Evolutionary conservation across 2,888 invertebrate species (phyloP), one percentile per base, ranked within the genome.

Genomic region (Ectropis crepuscularia): DNA sequence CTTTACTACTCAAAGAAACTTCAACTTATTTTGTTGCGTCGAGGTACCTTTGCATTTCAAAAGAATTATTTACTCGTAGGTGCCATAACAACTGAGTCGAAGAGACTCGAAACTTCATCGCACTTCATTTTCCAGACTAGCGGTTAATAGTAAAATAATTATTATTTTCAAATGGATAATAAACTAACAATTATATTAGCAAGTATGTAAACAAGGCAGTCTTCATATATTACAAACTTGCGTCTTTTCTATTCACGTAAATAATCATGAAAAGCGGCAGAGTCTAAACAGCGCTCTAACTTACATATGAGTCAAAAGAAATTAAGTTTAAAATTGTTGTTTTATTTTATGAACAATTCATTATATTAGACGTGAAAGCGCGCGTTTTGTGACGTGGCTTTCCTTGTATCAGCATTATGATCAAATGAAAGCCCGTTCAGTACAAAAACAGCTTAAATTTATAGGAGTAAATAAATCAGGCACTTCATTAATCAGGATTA

Each of bases 51-150:
- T 11, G 16, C 6, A 39, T 28, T 49, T 41, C 46, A 51, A 39
- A n/a, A 41, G 46, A 53, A 41, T 48, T 45, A 54, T 45, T 49
- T 55, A 45, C 42, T 57, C 37, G 50, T 60, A 47, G 55, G 58
- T 55, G 57, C 60, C 60, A 11, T 61, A 60, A 64, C 64, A 65
- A 57, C 43, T 36, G 57, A 72, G 63, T 70, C 68, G 63, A 70
- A 49, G 65, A 72, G 72, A 78, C 75, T 70, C 74, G 69, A 28
- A 71, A 65, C 65, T 70, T 73, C 74, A 70, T 70, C 75, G 70
- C 74, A 74, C 72, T 73, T 57, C 60, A 61, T 57, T 70, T 71
- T 79, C 75, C 77, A 79, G 86, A 86, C 86, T 86, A 86, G 86
- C 76, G 61, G 74, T 74, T 71, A 75, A 78, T 75, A 72, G 47